Evolutionary conservation across 2,113 vertebrate species (phyloP), one percentile per base, ranked within the genome.

Genomic region (Delphinapterus leucas): DNA sequence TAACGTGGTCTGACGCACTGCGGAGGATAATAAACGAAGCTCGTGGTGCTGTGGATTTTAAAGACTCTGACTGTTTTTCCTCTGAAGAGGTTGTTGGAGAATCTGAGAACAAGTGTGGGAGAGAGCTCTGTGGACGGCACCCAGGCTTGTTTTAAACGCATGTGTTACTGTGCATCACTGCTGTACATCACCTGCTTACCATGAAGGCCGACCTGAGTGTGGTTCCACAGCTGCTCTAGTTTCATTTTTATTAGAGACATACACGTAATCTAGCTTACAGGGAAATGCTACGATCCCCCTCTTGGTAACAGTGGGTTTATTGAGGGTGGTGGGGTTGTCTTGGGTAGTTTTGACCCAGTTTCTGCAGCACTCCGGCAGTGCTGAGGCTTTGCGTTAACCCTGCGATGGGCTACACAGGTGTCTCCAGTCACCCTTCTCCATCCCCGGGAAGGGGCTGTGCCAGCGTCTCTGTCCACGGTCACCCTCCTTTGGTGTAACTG

Each of bases 11-110:
- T 88, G 13, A 74, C 3, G 4, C 15, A 14, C 26, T 79, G 38
- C 23, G 13, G 41, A 79, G 60, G 97, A 74, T 95, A 93, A 94
- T 97, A 96, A 96, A 74, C 44, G 38, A 91, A 12, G 79, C 25
- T 70, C 80, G 6, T 13, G n/a, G 61, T 31, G 65, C 2, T 79
- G 12, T 33, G 85, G 65, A 28, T 82, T 70, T 89, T 58, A 49
- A 91, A 68, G 18, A 23, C 86, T 76, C 11, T 90, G 97, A 95
- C 77, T 74, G 31, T 60, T 95, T 74, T 23, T 67, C 95, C 77
- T 95, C 93, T 65, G 76, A 38, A 96, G 23, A 55, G 9, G 36
- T 53, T 97, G 95, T 84, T 60, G 10, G 26, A 9, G 31, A 65
- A 67, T 63, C 25, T 31, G 79, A 90, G 44, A 36, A 25, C 58